Evolutionary conservation across 2,113 vertebrate species (phyloP).

Genomic region (Amblyopsis rosae): DNA sequence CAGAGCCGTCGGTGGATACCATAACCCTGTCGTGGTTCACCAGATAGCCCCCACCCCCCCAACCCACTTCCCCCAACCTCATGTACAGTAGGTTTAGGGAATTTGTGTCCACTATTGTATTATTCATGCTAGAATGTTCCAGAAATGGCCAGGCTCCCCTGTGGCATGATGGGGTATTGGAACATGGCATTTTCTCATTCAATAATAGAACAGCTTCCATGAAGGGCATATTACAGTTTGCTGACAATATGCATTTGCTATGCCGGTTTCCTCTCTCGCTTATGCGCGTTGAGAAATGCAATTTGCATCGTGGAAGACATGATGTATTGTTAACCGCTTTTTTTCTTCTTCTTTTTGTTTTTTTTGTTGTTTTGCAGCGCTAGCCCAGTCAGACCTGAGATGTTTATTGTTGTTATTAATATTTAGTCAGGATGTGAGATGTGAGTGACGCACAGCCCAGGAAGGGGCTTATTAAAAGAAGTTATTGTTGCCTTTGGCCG

Average conservation of each 20-base stretch:
- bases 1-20: slow-evolving; percentile 19
- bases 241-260: slow-evolving; percentile 57
- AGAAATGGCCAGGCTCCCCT: slow-evolving; percentile 42
- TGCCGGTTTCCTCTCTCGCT: slow-evolving; percentile 32
- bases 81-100: slow-evolving; percentile 23
- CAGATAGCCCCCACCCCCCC: slow-evolving; percentile 36
- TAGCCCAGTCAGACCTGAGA: slow-evolving; percentile 37
- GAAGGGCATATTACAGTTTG: slow-evolving; percentile 54
- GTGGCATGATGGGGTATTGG: slow-evolving; percentile 52
- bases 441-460: slow-evolving; percentile 61
- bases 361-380: slow-evolving; percentile 29
- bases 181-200: slow-evolving; percentile 59
- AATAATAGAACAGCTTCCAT: slow-evolving; percentile 63
- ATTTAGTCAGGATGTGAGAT: slow-evolving; percentile 62
- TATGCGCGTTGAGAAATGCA: slow-evolving; percentile 49
- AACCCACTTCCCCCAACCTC: neutral
- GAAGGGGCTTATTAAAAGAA: slow-evolving; percentile 71
- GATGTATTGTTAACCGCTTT: slow-evolving; percentile 26
- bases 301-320: slow-evolving; percentile 56
- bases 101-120: slow-evolving; percentile 50
- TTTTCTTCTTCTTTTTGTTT: neutral
- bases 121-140: slow-evolving; percentile 43
- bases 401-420: slow-evolving; percentile 71
- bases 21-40: slow-evolving; percentile 24
- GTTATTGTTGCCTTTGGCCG: slow-evolving; percentile 61